Base-by-base conservation (phyloP, 2,888 invertebrate genomes). In the Nomada hirtipes region DNA sequence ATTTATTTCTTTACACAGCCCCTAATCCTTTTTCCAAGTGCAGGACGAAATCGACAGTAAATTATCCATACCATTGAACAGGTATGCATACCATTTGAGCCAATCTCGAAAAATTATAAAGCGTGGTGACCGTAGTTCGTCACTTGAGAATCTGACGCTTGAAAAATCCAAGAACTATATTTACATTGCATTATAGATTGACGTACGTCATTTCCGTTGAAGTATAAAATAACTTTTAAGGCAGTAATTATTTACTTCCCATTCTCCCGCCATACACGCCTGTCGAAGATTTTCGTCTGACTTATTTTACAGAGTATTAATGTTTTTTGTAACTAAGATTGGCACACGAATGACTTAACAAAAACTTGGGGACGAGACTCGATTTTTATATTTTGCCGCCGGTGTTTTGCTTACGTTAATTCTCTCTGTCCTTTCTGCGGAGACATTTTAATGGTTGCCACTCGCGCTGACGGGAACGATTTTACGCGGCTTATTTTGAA, bases 341-440 rank as follows among this genome's bases (percentile, higher is more conserved):
- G 36, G 18, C 36, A 53, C 4, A 1, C 4, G 20, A 11, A 53
- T 1, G 4, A n/a, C 0, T 13, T 29, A 29, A 67, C n/a, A 63
- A 53, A 36, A n/a, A 10, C 4, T 15, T 9, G 7, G 0, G 23
- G 1, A 20, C 1, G 10, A 2, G 29, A 15, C 13, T 2, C 10
- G 15, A 29, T 15, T 67, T 67, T 67, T 15, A 57, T 64, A 63
- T 15, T 63, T 76, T 15, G 10, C 11, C 26, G 7, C 13, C 18
- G 3, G 23, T 75, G 61, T 68, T 75, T 55, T 55, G 11, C 26
- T 74, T 75, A 42, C 47, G 75, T 74, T 79, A 75, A 63, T 57
- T 63, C 26, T 57, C 26, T 36, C 47, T 52, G 42, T 68, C 7
- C 50, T 26, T 52, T 68, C 75, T 11, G 18, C 42, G 29, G 13